Evolutionary conservation across 2,113 vertebrate species (phyloP), one percentile per base, ranked within the genome.

Genomic region (Emydura subglobosa): DNA sequence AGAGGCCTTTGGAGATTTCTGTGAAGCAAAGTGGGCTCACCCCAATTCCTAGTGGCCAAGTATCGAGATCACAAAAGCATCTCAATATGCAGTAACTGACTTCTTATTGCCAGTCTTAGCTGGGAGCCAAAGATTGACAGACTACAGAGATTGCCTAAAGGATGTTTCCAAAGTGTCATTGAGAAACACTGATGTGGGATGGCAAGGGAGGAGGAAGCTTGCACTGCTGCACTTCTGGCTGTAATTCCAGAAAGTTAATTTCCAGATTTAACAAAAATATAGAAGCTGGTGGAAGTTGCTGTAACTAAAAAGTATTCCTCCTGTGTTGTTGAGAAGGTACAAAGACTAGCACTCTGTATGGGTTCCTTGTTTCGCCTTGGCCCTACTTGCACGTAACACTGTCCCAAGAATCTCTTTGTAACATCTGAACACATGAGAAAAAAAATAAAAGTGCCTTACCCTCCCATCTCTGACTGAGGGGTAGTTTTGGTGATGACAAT

Each of bases 401-500:
- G 13, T 47, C 74, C 42, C 4, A 3, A 78, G 74, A 42, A 10
- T 7, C 19, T 72, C 0, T 0, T 1, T 7, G 17, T 86, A 53
- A 3, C 39, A 82, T 47, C 24, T 29, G 22, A 27, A 79, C 29
- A 22, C 76, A n/a, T 27, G 87, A 14, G 19, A 85, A 83, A 55
- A 95, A 49, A 47, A 11, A 44, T 74, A 1, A 21, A 90, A 79
- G 83, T 24, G 57, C 96, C 98, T 85, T 96, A 99, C 99, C 99
- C 99, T 97, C 99, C 99, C 99, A 99, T 99, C 97, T 99, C 99
- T 3, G 99, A 99, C 97, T 99, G 99, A 10, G 99, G 99, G 3
- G 99, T 99, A 7, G 99, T 99, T 98, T 99, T 99, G 44, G 99
- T 99, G 98, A 99, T 99, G 97, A 99, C 99, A 5, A 99, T 99